These are phyloP conservation scores for Drosophila cognata DNA, from an alignment of 2,888 invertebrate genomes.

Conservation along the genomic window DNA sequence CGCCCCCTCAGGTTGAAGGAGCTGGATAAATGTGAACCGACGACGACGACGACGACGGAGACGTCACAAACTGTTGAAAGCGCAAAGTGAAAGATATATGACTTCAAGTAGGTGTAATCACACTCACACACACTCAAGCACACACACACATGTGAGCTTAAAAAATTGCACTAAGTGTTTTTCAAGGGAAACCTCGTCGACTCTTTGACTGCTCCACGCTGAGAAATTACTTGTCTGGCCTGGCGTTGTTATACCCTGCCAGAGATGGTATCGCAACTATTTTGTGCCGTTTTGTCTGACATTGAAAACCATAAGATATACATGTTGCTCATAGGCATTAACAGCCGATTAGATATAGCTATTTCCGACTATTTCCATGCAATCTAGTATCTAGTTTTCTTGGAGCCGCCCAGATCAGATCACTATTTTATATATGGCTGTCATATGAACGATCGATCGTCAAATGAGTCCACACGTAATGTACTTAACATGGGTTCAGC, in stretches of 20 bases:
- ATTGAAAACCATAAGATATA: background rate
- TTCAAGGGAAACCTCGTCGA: constrained; percentile 60
- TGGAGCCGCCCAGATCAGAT: too few relatives aligned
- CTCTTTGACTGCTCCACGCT: constrained; percentile 58
- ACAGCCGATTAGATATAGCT: background rate
- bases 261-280: background rate
- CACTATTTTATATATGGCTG: too few relatives aligned
- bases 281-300: too few relatives aligned
- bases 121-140: constrained; percentile 51
- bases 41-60: constrained; percentile 62
- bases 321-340: background rate
- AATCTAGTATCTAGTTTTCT: too few relatives aligned
- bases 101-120: constrained; percentile 79
- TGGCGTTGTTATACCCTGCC: constrained; percentile 8
- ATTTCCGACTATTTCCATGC: background rate
- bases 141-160: constrained; percentile 44
- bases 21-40: constrained; percentile 1
- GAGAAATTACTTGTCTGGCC: constrained; percentile 66
- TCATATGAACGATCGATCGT: too few relatives aligned
- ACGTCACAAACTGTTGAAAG: constrained; percentile 81
- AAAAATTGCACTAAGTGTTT: constrained; percentile 74
- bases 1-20: constrained; percentile 33
- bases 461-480: too few relatives aligned
- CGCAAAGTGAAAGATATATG: constrained; percentile 81
- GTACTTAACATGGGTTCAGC: too few relatives aligned